Evolutionary conservation across 2,797 vertebrate species (phyloP).

Genomic region (Channa striata): DNA sequence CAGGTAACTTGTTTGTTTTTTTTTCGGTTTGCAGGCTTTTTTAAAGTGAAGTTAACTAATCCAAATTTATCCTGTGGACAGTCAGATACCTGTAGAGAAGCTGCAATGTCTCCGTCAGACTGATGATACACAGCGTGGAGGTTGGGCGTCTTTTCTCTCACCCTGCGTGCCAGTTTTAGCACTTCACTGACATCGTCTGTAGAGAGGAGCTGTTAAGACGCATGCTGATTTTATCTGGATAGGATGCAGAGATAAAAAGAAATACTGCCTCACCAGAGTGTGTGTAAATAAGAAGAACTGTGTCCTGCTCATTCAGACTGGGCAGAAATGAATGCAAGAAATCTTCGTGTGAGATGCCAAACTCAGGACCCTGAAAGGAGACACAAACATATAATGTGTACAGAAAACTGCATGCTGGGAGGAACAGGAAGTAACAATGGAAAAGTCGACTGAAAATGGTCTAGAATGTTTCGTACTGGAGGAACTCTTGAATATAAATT

Average conservation of each 20-base stretch:
- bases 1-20: too few relatives aligned
- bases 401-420: neutral
- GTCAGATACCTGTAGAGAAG: slow-evolving; percentile 58
- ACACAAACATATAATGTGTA: neutral
- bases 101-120: slow-evolving; percentile 57
- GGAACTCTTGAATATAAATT: too few relatives aligned
- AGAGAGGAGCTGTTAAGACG: slow-evolving; percentile 3
- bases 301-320: slow-evolving; percentile 75
- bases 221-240: slow-evolving; percentile 45
- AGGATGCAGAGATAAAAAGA: neutral
- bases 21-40: too few relatives aligned
- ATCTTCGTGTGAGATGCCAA: slow-evolving; percentile 81
- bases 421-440: too few relatives aligned
- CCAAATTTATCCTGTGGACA: too few relatives aligned
- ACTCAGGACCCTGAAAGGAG: slow-evolving; percentile 76
- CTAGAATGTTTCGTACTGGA: too few relatives aligned
- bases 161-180: slow-evolving; percentile 67
- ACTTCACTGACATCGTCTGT: slow-evolving; percentile 81
- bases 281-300: slow-evolving; percentile 84
- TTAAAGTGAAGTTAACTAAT: too few relatives aligned
- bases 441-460: too few relatives aligned
- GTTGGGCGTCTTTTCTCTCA: slow-evolving; percentile 79
- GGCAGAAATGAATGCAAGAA: slow-evolving; percentile 81
- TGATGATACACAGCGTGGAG: slow-evolving; percentile 81
- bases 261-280: slow-evolving; percentile 49